Evolutionary conservation across 2,888 invertebrate species (phyloP), one percentile per base, ranked within the genome.

Genomic region (Apotomis capreana): DNA sequence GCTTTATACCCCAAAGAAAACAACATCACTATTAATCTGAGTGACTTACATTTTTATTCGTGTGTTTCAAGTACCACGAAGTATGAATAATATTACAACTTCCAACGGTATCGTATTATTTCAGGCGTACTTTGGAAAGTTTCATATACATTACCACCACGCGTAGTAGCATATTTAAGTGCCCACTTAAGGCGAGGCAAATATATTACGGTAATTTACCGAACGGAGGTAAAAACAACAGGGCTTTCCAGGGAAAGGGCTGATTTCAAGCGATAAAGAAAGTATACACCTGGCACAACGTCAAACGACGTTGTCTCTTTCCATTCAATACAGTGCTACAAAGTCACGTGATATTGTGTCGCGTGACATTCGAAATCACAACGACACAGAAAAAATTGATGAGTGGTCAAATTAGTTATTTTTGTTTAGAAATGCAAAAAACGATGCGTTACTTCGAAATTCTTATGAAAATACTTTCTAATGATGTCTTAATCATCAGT

Each of bases 161-260:
- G 37, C 40, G 81, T 73, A 76, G 79, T 57, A 79, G 82, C 85
- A 86, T 87, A 86, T 88, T 88, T 86, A 88, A 88, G 86, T 85
- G 84, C 78, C 83, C 82, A 86, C 87, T 88, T 86, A 87, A 84
- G 83, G 81, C 81, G 81, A 81, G 80, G 84, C 81, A 86, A 87
- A 90, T 88, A 87, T 88, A 89, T 89, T 85, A 81, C 81, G 80
- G 87, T 82, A 87, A 89, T 89, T 88, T 86, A 84, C 78, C 64
- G 79, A 77, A 75, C 77, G 76, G 74, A 77, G 80, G 78, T 79
- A 79, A 79, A 81, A 80, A 80, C 78, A 78, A 77, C 75, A 73
- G 62, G 77, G 76, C 77, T 75, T 75, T 76, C 69, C 74, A 72
- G 65, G 70, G 72, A 73, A 70, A 44, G 74, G 75, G 69, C 55